Conservation (phyloP, 2,797 vertebrate species). For the Mastacembelus armatus region DNA sequence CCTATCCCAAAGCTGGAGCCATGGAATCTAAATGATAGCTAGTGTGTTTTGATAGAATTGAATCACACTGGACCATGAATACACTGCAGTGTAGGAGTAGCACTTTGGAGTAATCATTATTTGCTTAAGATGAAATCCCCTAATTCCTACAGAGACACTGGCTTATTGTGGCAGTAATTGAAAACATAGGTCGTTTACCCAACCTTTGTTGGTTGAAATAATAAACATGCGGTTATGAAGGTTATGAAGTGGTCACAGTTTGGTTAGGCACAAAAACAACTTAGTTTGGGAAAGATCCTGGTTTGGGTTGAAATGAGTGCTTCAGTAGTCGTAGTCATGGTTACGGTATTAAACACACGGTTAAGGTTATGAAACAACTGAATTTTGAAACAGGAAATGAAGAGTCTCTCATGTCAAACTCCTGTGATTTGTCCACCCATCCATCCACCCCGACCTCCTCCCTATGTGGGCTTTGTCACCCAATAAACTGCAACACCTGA, state of each 20-base stretch:
- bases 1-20: slow-evolving; percentile 65
- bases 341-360: not conserved
- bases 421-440: no score
- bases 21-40: slow-evolving; percentile 81
- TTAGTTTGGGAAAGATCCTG: no score
- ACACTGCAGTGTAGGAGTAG: not conserved
- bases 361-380: not conserved
- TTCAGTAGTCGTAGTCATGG: not conserved
- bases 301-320: no score
- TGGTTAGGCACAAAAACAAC: not conserved
- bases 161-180: not conserved
- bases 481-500: no score
- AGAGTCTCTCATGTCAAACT: no score
- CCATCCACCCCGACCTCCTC: no score
- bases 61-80: slow-evolving; percentile 11
- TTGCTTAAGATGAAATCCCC: not conserved
- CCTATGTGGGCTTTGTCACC: no score
- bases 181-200: not conserved
- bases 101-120: not conserved
- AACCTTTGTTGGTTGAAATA: not conserved
- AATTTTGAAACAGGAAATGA: no score
- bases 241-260: not conserved
- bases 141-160: not conserved
- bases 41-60: slow-evolving; percentile 22
- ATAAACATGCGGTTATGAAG: not conserved